phyloP scores from a whole-genome alignment of 2,113 vertebrate genomes.

The Semnopithecus entellus region DNA sequence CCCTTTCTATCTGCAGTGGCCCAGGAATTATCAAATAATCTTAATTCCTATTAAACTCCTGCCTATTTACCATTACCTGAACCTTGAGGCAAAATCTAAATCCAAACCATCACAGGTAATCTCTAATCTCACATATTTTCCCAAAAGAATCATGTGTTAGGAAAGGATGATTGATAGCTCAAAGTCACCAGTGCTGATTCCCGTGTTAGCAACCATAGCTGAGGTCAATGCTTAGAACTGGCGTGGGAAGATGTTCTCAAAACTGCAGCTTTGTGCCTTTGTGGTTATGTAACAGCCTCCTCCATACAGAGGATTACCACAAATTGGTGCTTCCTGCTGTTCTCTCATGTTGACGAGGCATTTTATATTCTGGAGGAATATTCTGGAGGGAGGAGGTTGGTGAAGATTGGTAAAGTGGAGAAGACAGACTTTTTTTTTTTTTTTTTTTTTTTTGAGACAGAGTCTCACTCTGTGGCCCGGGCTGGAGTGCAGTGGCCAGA shows the following conservation, averaged over 20 bases:
- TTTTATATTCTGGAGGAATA: neutral
- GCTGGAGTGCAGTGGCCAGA: too few relatives aligned
- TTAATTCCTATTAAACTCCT: constrained; percentile 38
- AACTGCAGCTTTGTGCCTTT: neutral
- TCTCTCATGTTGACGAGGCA: neutral
- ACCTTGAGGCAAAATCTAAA: neutral
- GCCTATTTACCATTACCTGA: neutral
- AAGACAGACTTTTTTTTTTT: neutral
- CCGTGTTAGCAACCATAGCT: neutral
- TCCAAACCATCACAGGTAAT: neutral
- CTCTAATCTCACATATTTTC: neutral
- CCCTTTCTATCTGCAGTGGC: constrained; percentile 13
- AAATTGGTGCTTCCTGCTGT: neutral
- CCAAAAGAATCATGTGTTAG: neutral
- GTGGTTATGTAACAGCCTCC: neutral
- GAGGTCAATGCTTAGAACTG: neutral
- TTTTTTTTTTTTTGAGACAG: too few relatives aligned
- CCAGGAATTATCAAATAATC: neutral
- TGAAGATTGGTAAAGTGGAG: neutral
- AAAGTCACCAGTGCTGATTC: neutral
- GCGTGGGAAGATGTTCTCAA: neutral
- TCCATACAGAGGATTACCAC: neutral
- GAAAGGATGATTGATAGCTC: neutral
- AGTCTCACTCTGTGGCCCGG: too few relatives aligned
- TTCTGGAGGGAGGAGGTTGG: neutral